phyloP scores from a whole-genome alignment of 2,797 vertebrate genomes.

The Poecilia picta region DNA sequence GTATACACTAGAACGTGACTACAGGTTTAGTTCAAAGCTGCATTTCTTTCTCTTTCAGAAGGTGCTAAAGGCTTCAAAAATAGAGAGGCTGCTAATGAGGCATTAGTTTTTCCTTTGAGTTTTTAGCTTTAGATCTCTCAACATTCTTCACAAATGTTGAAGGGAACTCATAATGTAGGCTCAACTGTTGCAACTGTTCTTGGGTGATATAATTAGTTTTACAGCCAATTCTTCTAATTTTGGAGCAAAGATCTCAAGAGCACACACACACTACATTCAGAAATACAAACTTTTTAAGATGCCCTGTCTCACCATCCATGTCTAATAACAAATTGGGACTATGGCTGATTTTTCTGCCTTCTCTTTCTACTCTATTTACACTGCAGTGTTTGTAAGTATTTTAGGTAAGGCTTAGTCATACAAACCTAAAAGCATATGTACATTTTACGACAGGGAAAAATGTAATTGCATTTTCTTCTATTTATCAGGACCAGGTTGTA shows the following conservation, averaged over 20 bases:
- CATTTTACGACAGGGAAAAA: neutral
- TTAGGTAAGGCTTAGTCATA: neutral
- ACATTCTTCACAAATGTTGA: constrained; percentile 1
- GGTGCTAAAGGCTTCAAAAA: neutral
- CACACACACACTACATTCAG: neutral
- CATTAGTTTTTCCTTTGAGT: constrained; percentile 1
- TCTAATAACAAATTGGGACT: neutral
- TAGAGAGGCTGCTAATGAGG: neutral
- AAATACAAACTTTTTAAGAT: neutral
- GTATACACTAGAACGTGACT: neutral
- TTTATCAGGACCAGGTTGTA: neutral
- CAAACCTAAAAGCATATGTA: neutral
- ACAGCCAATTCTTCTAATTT: constrained; percentile 4
- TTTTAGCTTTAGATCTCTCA: neutral
- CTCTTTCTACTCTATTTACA: neutral
- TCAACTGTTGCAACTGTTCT: neutral
- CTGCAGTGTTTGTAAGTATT: neutral
- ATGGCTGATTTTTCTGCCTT: neutral
- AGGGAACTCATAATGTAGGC: neutral
- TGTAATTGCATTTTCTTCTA: neutral
- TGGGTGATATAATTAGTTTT: neutral
- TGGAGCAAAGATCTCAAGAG: neutral
- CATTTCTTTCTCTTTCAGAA: neutral
- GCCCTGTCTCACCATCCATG: neutral
- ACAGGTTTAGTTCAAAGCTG: neutral